Evolutionary conservation across 2,888 invertebrate species (phyloP), one percentile per base, ranked within the genome.

Genomic region (Agrotis exclamationis): DNA sequence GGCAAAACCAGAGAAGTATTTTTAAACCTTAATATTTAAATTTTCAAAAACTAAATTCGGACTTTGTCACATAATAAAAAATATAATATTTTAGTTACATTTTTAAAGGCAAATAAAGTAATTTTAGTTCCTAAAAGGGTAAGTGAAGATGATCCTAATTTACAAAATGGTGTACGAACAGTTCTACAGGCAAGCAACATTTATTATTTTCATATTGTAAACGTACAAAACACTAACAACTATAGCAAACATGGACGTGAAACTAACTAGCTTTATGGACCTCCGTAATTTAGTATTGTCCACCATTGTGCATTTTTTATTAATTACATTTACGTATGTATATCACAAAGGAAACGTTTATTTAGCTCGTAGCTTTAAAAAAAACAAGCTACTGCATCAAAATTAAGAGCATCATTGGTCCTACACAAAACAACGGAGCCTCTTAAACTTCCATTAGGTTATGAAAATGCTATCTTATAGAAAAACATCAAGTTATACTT

Each of bases 251-350:
- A 90, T 93, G 95, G 95, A 95, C 95, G 90, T 91, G 91, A 89
- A 89, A 91, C 92, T 93, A 93, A 88, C 89, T 93, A 92, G 86
- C 89, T 85, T 39, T 91, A 92, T 96, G 96, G 96, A 96, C 96
- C 96, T 90, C 93, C 89, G 91, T 93, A 92, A 89, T 92, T 91
- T 93, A 92, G 92, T 96, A 96, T 96, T 96, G 96, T 96, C 96
- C 96, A 94, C 89, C 87, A 91, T 96, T 96, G 95, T 96, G 96
- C 96, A 93, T 93, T 87, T n/a, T 89, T 78, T 76, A 82, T 76
- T 60, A 80, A 75, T 86, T 89, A 90, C 87, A 88, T 85, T 92
- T 93, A 94, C 92, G 91, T 94, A 93, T 92, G 88, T 89, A 88
- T 94, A 94, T 95, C 93, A 94, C 93, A 93, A 93, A 93, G 80